phyloP scores from a whole-genome alignment of 2,113 vertebrate species.

The Onychorhynchus coronatus region DNA sequence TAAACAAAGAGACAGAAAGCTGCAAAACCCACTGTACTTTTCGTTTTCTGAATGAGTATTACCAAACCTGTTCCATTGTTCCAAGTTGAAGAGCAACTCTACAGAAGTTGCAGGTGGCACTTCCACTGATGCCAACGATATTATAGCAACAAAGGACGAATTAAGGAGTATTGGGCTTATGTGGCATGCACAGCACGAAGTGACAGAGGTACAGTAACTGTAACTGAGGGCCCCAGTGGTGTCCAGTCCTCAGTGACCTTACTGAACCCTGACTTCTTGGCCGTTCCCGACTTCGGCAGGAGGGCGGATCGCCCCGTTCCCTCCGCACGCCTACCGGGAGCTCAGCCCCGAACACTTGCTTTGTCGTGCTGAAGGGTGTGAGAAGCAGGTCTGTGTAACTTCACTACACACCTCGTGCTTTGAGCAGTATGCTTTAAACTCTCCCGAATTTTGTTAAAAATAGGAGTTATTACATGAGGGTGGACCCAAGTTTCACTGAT shows the following conservation, averaged over 20 bases:
- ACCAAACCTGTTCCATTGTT: background rate
- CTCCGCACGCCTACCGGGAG: rapidly evolving
- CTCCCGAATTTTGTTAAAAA: rapidly evolving
- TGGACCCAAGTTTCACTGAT: background rate
- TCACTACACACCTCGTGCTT: background rate
- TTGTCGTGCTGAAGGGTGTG: rapidly evolving
- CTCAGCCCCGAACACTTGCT: rapidly evolving
- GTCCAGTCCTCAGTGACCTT: background rate
- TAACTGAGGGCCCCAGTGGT: background rate
- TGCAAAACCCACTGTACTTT: background rate
- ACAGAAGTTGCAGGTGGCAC: background rate
- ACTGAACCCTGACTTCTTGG: background rate
- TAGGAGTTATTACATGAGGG: rapidly evolving
- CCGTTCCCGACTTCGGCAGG: rapidly evolving
- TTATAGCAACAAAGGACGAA: background rate
- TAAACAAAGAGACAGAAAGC: background rate
- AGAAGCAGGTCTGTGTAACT: background rate
- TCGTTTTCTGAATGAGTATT: background rate
- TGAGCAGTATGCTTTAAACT: rapidly evolving
- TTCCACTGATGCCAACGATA: background rate
- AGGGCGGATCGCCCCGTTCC: background rate
- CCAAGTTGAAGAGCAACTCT: background rate
- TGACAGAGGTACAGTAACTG: background rate
- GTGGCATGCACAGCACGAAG: background rate
- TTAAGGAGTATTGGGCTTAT: background rate